phyloP scores from a whole-genome alignment of 92 coral and sea anemone genomes.

The Pocillopora grandis region DNA sequence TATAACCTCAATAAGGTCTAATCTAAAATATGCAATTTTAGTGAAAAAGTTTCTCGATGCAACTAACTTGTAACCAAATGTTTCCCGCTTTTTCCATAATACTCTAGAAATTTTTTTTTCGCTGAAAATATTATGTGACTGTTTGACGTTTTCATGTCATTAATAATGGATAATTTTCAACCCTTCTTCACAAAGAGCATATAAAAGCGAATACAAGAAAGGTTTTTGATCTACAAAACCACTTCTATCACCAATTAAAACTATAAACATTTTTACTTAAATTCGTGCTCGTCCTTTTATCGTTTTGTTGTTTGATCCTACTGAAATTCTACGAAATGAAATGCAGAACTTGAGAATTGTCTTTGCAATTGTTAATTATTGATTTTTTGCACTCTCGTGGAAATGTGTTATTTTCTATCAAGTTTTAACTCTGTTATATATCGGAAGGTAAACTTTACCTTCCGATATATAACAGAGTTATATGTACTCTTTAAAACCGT shows the following conservation, averaged over 20 bases:
- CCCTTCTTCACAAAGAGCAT: too few relatives aligned
- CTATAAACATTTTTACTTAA: not conserved
- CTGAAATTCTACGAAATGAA: not conserved
- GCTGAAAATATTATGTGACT: not conserved
- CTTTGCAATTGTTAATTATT: not conserved
- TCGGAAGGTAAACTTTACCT: not conserved
- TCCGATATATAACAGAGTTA: not conserved
- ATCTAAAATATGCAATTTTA: too few relatives aligned
- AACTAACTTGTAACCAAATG: too few relatives aligned
- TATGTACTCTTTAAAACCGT: not conserved
- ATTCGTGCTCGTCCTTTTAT: not conserved
- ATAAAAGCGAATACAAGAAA: not conserved
- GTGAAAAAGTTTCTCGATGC: too few relatives aligned
- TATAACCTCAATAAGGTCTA: not conserved
- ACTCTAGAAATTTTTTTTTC: not conserved
- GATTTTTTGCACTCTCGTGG: not conserved
- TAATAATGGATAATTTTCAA: conserved; percentile 20
- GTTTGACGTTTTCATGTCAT: conserved; percentile 20
- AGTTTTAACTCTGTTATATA: not conserved
- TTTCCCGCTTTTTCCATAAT: too few relatives aligned
- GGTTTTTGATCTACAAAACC: not conserved
- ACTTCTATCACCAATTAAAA: not conserved
- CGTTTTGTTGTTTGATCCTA: not conserved
- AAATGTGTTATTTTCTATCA: not conserved
- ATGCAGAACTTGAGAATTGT: not conserved